phyloP scores from a whole-genome alignment of 2,113 vertebrate genomes.

The Thamnophis sirtalis region DNA sequence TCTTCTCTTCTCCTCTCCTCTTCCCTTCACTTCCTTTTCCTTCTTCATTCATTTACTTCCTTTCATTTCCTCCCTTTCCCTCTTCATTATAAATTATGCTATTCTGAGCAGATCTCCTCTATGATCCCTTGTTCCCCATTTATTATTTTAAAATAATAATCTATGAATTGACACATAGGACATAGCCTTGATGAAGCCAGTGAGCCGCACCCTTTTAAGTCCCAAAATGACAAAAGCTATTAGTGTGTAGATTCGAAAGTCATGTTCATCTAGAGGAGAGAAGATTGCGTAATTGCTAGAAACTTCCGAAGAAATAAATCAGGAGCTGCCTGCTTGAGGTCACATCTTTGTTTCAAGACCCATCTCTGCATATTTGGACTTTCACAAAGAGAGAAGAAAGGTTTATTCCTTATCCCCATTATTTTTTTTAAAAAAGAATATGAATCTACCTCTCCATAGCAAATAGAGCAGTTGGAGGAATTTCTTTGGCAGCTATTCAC shows the following conservation, averaged over 20 bases:
- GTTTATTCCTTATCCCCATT: neutral
- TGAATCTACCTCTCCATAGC: neutral
- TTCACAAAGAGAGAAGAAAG: constrained; percentile 1
- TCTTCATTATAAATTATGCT: neutral
- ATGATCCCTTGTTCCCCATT: neutral
- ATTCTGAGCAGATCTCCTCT: neutral
- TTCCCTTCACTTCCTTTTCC: neutral
- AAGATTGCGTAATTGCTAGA: neutral
- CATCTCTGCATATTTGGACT: neutral
- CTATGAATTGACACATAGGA: neutral
- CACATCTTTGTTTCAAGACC: neutral
- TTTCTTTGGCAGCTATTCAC: neutral
- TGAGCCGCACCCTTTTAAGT: neutral
- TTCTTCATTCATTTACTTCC: too few relatives aligned
- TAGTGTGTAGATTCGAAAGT: neutral
- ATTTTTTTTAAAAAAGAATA: neutral
- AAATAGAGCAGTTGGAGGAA: neutral
- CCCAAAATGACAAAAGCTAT: neutral
- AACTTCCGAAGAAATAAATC: neutral
- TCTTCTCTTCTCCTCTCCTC: neutral
- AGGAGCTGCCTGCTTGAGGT: neutral
- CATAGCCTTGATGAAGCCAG: neutral
- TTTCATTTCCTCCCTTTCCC: neutral
- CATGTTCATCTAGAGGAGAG: neutral
- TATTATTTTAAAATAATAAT: neutral